Evolutionary conservation across 2,888 invertebrate species (phyloP), one percentile per base, ranked within the genome.

Genomic region (Lithophane leautieri): DNA sequence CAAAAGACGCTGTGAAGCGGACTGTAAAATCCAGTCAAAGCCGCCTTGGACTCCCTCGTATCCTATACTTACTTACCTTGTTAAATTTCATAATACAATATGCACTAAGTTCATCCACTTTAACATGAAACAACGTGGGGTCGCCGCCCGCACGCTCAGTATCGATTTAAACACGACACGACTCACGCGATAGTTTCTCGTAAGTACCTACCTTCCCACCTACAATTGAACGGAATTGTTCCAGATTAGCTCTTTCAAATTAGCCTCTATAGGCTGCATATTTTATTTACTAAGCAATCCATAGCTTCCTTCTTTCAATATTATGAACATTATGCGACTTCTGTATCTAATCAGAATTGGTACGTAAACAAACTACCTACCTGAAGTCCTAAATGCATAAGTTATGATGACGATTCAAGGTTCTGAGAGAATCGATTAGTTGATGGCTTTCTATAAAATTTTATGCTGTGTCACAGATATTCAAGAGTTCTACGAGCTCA

Each of bases 401-500:
- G 40, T 73, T 67, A 73, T 34, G 16, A 81, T 78, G 67, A 28
- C 28, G 60, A 62, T 44, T 70, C 67, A 71, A 65, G 61, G 40
- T 58, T 65, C 50, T 56, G 54, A 56, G 40, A 62, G 70, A 79
- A 72, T 58, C n/a, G 34, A 81, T 84, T 73, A 44, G 73, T 77
- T 62, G 63, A 25, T 62, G 58, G 61, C 44, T 61, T 77, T 66
- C 34, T 65, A 73, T 69, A 67, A 7, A 61, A 47, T 28, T 42
- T 81, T 69, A 40, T 85, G 44, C 25, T 76, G 9, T 80, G 25
- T 71, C 73, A 65, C 78, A 99, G 99, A 99, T 97, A 99, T 99
- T 92, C 99, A 99, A 97, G 99, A 99, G 96, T 99, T 99, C 97
- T 99, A 99, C 97, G 99, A 99, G 97, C 97, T 99, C 92, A 99